phyloP scores from a whole-genome alignment of 2,888 invertebrate species.

The Pyrocoelia pectoralis region DNA sequence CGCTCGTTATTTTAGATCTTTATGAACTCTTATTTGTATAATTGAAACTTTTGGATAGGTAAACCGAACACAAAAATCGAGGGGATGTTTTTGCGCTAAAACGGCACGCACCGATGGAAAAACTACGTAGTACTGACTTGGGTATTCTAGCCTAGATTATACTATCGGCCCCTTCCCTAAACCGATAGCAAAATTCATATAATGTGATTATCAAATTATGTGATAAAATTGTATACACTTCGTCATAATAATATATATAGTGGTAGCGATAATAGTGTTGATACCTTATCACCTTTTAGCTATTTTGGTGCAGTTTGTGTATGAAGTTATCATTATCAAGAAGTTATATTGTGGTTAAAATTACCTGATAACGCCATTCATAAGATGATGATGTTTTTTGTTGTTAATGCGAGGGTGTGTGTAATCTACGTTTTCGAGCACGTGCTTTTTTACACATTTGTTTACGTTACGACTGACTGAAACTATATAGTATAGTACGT shows the following conservation, averaged over 20 bases:
- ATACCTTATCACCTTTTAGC: conserved; percentile 55
- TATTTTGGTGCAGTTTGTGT: conserved; percentile 52
- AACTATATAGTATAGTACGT: too few relatives aligned
- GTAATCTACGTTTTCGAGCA: conserved; percentile 10
- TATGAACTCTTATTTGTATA: too few relatives aligned
- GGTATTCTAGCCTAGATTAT: conserved; percentile 52
- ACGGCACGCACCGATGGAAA: conserved; percentile 47
- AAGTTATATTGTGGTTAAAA: conserved; percentile 40
- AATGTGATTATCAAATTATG: conserved; percentile 55
- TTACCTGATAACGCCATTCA: conserved; percentile 47
- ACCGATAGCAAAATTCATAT: conserved; percentile 52
- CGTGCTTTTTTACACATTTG: background rate
- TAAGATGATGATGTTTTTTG: conserved; percentile 31
- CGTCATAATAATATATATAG: conserved; percentile 54
- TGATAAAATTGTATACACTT: conserved; percentile 57
- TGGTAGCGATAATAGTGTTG: conserved; percentile 49
- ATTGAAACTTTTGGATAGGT: too few relatives aligned
- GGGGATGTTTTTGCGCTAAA: too few relatives aligned
- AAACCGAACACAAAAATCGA: too few relatives aligned
- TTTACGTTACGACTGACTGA: background rate
- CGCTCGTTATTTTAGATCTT: conserved; percentile 23
- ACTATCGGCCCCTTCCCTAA: conserved; percentile 55
- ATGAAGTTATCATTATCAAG: conserved; percentile 40
- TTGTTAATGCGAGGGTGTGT: conserved; percentile 29
- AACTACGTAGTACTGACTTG: conserved; percentile 49